phyloP scores from a whole-genome alignment of 2,113 vertebrate genomes.

The Eurypyga helias region DNA sequence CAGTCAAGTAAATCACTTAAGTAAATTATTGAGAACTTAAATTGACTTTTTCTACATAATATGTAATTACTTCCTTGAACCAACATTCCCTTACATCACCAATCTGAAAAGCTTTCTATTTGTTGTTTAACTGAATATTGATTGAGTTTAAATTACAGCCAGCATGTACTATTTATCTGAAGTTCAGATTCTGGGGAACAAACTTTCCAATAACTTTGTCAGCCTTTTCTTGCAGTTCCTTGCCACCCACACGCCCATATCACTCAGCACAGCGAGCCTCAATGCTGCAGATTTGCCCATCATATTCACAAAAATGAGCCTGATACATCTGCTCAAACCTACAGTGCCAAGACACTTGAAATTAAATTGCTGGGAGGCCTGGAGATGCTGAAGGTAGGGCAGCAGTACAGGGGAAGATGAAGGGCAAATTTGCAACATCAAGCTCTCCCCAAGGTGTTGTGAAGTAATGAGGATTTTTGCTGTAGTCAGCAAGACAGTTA shows the following conservation, averaged over 20 bases:
- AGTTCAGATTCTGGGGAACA: background rate
- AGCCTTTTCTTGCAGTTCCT: background rate
- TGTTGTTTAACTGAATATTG: slow-evolving; percentile 68
- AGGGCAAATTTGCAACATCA: background rate
- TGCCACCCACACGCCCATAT: background rate
- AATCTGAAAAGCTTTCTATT: slow-evolving; percentile 61
- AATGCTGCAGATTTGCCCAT: background rate
- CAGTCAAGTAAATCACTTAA: slow-evolving; percentile 66
- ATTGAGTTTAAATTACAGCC: slow-evolving; percentile 57
- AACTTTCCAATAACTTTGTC: background rate
- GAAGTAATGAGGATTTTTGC: background rate
- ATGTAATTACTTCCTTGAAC: slow-evolving; percentile 73
- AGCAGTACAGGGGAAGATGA: background rate
- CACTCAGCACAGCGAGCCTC: background rate
- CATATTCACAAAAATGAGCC: accelerated
- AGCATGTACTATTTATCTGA: background rate
- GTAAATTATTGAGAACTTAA: slow-evolving; percentile 71
- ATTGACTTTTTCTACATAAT: slow-evolving; percentile 71
- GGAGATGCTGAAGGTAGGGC: background rate
- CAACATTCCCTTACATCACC: slow-evolving; percentile 63
- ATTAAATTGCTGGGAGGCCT: background rate
- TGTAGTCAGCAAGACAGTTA: background rate
- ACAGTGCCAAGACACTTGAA: background rate
- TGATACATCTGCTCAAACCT: background rate
- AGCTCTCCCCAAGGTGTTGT: background rate